These are phyloP conservation scores for Aethina tumida DNA, from an alignment of 1,140 invertebrate genomes.

Conservation along the genomic window DNA sequence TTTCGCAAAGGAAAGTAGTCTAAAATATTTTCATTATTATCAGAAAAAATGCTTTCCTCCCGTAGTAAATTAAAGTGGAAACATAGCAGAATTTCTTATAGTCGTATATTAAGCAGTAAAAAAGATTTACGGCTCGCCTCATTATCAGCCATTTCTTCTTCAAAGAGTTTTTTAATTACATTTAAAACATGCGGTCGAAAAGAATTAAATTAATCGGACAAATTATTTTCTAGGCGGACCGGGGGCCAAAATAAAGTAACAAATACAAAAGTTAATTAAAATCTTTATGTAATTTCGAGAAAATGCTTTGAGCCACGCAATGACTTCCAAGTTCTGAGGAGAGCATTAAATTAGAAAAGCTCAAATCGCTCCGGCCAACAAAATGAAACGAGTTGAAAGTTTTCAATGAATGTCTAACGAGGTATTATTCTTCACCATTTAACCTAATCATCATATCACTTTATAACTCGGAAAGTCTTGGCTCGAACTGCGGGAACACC, in stretches of 20 bases:
- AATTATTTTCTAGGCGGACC: background rate
- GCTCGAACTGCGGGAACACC: too few relatives aligned
- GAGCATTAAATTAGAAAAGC: slow-evolving; percentile 31
- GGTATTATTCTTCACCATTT: slow-evolving; percentile 34
- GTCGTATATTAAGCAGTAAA: too few relatives aligned
- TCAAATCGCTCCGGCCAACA: slow-evolving; percentile 27
- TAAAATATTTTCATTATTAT: too few relatives aligned
- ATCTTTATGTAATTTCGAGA: slow-evolving; percentile 14
- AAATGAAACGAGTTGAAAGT: slow-evolving; percentile 29
- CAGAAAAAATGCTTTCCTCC: too few relatives aligned
- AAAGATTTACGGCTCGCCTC: too few relatives aligned
- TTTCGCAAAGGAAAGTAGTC: too few relatives aligned
- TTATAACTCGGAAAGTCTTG: slow-evolving; percentile 23
- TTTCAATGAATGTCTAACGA: slow-evolving; percentile 35
- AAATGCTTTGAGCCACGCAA: slow-evolving; percentile 19
- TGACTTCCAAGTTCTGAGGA: slow-evolving; percentile 15
- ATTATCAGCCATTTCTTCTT: too few relatives aligned
- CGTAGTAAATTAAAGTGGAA: too few relatives aligned
- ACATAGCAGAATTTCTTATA: too few relatives aligned
- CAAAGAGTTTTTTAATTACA: slow-evolving; percentile 4
- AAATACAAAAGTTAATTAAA: slow-evolving; percentile 22
- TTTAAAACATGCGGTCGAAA: slow-evolving; percentile 3
- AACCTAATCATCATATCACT: slow-evolving; percentile 35
- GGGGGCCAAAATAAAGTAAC: slow-evolving; percentile 3
- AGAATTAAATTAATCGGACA: slow-evolving; percentile 3